A percentile compares a stretch with the other conserved stretches of the same genome.
Conservation (phyloP, 2,113 vertebrate species). For the Grammomys surdaster region DNA sequence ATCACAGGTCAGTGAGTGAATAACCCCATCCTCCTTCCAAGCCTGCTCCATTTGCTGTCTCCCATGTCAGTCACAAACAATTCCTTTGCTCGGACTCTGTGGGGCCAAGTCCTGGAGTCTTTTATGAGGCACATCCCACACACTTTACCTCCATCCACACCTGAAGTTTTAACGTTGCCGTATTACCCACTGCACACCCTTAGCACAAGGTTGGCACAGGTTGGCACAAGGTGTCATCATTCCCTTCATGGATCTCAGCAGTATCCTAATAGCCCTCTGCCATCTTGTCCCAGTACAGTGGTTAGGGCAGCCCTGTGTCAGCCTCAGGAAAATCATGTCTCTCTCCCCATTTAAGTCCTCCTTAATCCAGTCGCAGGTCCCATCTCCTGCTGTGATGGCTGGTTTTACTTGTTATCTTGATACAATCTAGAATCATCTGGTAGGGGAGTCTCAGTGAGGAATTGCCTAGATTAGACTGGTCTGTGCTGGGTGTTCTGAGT, state of each 20-base stretch:
- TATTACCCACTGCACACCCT: neutral
- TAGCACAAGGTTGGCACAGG: neutral
- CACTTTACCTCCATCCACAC: neutral
- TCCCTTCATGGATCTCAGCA: neutral
- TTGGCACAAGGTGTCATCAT: neutral
- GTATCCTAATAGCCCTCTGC: neutral
- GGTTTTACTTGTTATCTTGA: neutral
- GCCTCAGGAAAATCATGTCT: neutral
- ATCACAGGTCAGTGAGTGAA: neutral
- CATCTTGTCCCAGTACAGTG: neutral
- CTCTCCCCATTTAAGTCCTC: neutral
- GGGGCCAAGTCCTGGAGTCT: neutral
- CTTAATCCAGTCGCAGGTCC: no score
- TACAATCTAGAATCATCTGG: neutral
- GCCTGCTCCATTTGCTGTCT: neutral
- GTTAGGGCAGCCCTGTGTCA: neutral
- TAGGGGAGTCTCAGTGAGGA: neutral
- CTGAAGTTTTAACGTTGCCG: neutral
- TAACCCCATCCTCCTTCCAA: neutral
- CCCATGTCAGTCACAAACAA: neutral
- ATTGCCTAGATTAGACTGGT: neutral
- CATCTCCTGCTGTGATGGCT: no score
- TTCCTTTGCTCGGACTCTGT: neutral
- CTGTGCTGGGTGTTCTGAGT: no score
- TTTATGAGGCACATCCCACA: neutral